Base-by-base conservation (phyloP, 2,888 invertebrate genomes). In the Cosmia trapezina region DNA sequence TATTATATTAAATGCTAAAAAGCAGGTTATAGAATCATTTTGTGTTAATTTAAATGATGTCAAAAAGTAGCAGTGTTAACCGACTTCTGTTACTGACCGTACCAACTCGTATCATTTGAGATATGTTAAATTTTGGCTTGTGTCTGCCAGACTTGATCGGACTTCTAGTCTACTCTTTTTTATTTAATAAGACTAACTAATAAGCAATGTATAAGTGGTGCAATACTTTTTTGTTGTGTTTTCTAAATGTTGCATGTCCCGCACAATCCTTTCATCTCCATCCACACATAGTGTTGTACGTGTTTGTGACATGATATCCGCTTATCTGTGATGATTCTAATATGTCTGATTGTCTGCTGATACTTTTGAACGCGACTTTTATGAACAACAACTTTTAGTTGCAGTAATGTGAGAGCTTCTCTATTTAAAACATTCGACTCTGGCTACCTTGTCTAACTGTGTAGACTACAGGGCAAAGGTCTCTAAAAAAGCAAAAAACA, bases 201-300 rank as follows among this genome's bases (percentile, higher is more conserved):
- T 54, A 28, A 8, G 8, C 9, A 14, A 33, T n/a, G 8, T n/a
- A 9, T 51, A 14, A n/a, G 33, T 66, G 61, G 53, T 75, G 73
- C 56, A 66, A 28, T 65, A 62, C 41, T 66, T 75, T 70, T 43
- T n/a, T 2, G 14, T 12, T 43, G 9, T 66, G 61, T 80, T 63
- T 68, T 65, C 11, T 80, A 54, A 66, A 41, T 80, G 84, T 80
- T 22, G 85, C 87, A 88, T 84, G 81, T 66, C 63, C 78, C 57
- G 83, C 88, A 86, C 86, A 3, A n/a, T 76, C 83, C 85, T 43
- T 66, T 82, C 86, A 86, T 85, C 76, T 76, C 78, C 86, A 86
- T 87, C 74, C 82, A 72, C 80, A 82, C 87, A 69, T 66, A 65
- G 71, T 84, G 54, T 74, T 83, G 74, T 77, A 37, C 14, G 57